Evolutionary conservation across 2,888 invertebrate species (phyloP).

Genomic region (Ormyrus labotus): DNA sequence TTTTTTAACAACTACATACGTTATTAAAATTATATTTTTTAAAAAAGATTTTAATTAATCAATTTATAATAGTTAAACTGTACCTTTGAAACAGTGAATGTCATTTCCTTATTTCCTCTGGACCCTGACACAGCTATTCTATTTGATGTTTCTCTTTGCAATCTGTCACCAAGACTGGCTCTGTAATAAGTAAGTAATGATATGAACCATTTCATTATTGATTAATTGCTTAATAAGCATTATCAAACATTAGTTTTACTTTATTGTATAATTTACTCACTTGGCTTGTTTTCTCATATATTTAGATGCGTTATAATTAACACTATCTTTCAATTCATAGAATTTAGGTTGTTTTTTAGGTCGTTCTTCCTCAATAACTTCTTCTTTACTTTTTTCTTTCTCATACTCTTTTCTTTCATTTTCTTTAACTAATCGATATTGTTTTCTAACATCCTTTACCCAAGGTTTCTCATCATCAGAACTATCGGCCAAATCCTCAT

Average conservation of each 20-base stretch:
- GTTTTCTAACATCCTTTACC: conserved; percentile 88
- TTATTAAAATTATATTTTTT: neutral
- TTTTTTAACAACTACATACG: neutral
- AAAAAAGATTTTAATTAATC: neutral
- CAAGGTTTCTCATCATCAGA: conserved; percentile 90
- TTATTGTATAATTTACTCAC: conserved; percentile 69
- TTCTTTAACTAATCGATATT: conserved; percentile 82
- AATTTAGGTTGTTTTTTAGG: conserved; percentile 77
- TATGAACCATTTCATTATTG: neutral
- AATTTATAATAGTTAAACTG: conserved; percentile 11
- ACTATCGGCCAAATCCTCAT: conserved; percentile 75
- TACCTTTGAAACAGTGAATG: conserved; percentile 82
- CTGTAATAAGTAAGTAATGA: conserved; percentile 73
- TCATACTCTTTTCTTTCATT: conserved; percentile 76
- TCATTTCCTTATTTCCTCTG: conserved; percentile 87
- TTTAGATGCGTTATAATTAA: conserved; percentile 78
- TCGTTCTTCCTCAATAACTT: conserved; percentile 60
- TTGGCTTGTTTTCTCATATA: conserved; percentile 77
- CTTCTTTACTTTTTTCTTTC: conserved; percentile 70
- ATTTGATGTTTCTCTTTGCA: conserved; percentile 80
- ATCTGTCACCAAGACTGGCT: conserved; percentile 84
- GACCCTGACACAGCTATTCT: conserved; percentile 79
- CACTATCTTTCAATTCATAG: conserved; percentile 80
- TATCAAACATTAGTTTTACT: neutral
- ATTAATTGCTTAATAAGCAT: conserved; percentile 6